Evolutionary conservation across 2,888 invertebrate species (phyloP), one percentile per base, ranked within the genome.

Genomic region (Apamea sordens): DNA sequence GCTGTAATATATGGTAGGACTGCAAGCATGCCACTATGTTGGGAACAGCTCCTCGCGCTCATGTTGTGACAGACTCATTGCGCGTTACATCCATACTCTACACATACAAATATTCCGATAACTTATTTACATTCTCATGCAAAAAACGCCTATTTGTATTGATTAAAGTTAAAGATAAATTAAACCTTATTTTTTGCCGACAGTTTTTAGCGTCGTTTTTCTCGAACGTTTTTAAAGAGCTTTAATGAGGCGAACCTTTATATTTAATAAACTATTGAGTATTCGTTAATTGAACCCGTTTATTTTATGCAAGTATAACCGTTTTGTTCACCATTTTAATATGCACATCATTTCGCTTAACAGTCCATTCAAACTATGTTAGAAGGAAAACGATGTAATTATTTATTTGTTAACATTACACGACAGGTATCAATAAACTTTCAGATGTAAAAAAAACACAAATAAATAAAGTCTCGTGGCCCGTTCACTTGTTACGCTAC

Each of bases 121-220:
- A n/a, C 41, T 56, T 61, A 82, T 70, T 77, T 69, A 82, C 64
- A 75, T 65, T 68, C 61, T 73, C 72, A 79, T 44, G 73, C 71
- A 80, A 86, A 86, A 87, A 84, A 76, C 41, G 6, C 44, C 44
- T 85, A 78, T 83, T 86, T 82, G 68, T 78, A 72, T 80, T 79
- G 80, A 83, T 77, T 78, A 53, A 70, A 68, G 79, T 87, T 75
- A 78, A 41, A 73, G 68, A 83, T 84, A 80, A 86, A 89, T 84
- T 84, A 81, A 82, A 83, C 72, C 67, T 87, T 82, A 82, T 86
- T 87, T 89, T 86, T 86, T 87, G 78, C 59, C 10, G 2, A 53
- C 59, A 65, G 77, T 80, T 81, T 79, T 83, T 81, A 65, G 67
- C 24, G 41, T 73, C 28, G 41, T 73, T 86, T 85, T 81, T 82